Conservation (phyloP, 2,113 vertebrate species). For the Solenodon paradoxus region DNA sequence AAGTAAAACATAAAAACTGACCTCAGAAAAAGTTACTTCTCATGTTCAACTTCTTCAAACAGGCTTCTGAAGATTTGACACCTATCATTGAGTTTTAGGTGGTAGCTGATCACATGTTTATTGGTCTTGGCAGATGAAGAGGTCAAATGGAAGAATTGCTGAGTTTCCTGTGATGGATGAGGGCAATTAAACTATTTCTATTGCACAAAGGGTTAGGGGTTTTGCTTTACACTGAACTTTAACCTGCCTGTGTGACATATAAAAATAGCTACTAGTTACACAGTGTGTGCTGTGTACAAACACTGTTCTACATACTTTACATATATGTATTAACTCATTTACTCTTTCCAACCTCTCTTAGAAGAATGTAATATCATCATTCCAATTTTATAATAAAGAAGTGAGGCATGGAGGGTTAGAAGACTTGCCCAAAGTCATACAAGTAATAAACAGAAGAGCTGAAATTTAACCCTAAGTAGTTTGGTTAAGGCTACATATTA, state of each 20-base stretch:
- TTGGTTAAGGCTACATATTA: background rate
- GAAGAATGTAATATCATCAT: background rate
- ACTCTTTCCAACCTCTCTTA: background rate
- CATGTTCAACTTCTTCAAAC: background rate
- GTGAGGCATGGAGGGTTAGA: background rate
- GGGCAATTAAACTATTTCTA: background rate
- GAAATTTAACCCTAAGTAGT: background rate
- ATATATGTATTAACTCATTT: background rate
- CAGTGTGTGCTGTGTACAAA: background rate
- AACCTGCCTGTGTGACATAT: background rate
- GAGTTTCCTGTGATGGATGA: background rate
- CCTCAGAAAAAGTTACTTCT: background rate
- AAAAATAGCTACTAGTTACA: background rate
- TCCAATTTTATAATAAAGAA: background rate
- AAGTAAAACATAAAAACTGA: background rate
- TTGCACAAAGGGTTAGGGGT: background rate
- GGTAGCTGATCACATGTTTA: background rate
- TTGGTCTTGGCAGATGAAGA: background rate
- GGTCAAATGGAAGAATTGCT: background rate
- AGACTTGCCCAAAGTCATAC: background rate
- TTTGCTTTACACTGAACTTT: background rate
- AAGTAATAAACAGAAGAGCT: background rate
- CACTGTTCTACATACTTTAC: background rate
- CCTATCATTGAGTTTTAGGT: background rate
- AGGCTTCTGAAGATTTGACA: background rate